Evolutionary conservation across 1,140 invertebrate species (phyloP), one percentile per base, ranked within the genome.

Genomic region (Drepana arcuata): DNA sequence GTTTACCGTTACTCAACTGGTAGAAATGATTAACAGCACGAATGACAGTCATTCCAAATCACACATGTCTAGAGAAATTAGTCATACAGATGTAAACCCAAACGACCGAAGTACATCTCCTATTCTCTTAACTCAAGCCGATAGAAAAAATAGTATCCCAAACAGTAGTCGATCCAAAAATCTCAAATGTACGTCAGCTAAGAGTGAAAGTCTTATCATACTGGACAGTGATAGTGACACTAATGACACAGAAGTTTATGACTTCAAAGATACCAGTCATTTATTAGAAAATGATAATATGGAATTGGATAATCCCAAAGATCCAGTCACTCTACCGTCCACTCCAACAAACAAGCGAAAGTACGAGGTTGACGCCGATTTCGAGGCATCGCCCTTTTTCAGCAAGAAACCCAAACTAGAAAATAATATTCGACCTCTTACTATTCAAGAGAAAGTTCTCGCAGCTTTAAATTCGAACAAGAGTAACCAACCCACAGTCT

Each of bases 1-100:
- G 65, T 49, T 78, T 7, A 70, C 73, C 1, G 64, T 77, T 42
- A 77, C 77, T 10, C 72, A 81, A 48, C 45, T 74, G 0, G 61
- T 77, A 16, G 58, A 78, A 29, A 62, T 77, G 49, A 77, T 81
- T 7, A 81, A 79, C 38, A 64, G 41, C 40, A 48, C 43, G n/a
- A 37, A 41, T 16, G 30, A 34, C 10, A 44, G 30, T 30, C 10
- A 44, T 37, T 12, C n/a, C n/a, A n/a, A n/a, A n/a, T n/a, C n/a
- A n/a, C n/a, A n/a, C n/a, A n/a, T n/a, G n/a, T n/a, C n/a, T n/a
- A n/a, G n/a, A n/a, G n/a, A n/a, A n/a, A n/a, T n/a, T n/a, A n/a
- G n/a, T n/a, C n/a, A n/a, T n/a, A n/a, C n/a, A n/a, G n/a, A 28
- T 24, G 30, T 49, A 6, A 34, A 31, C 4, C 24, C 33, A 10